Evolutionary conservation across 1,140 invertebrate species (phyloP).

Genomic region (Gonioctena quinquepunctata): DNA sequence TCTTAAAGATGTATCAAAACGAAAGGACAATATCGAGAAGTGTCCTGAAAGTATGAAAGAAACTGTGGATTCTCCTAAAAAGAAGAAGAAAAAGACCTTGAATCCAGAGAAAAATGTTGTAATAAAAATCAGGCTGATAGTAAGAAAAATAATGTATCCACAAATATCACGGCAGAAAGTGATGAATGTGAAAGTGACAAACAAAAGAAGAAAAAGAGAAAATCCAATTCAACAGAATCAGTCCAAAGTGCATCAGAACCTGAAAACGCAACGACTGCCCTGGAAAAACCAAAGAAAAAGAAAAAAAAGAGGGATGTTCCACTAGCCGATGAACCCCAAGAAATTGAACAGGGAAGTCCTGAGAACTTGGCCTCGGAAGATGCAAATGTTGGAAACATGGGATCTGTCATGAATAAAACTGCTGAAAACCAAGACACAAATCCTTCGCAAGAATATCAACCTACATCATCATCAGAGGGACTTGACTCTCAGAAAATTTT

Average conservation of each 20-base stretch:
- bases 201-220: background rate
- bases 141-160: too few relatives aligned
- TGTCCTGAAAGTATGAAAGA: too few relatives aligned
- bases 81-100: conserved; percentile 28
- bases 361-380: background rate
- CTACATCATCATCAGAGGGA: background rate
- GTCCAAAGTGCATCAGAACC: background rate
- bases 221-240: background rate
- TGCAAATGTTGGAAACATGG: too few relatives aligned
- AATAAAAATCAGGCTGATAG: too few relatives aligned
- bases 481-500: too few relatives aligned
- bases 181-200: background rate
- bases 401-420: too few relatives aligned
- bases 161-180: background rate
- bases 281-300: conserved; percentile 3
- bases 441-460: too few relatives aligned
- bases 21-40: too few relatives aligned
- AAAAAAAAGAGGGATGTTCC: conserved; percentile 1
- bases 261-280: background rate
- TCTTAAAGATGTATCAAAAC: background rate
- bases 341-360: background rate
- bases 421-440: too few relatives aligned
- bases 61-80: background rate
- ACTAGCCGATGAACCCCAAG: background rate
- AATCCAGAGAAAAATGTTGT: too few relatives aligned